These are phyloP conservation scores for Pseudopodoces humilis DNA, from an alignment of 2,113 vertebrate species.

Conservation along the genomic window DNA sequence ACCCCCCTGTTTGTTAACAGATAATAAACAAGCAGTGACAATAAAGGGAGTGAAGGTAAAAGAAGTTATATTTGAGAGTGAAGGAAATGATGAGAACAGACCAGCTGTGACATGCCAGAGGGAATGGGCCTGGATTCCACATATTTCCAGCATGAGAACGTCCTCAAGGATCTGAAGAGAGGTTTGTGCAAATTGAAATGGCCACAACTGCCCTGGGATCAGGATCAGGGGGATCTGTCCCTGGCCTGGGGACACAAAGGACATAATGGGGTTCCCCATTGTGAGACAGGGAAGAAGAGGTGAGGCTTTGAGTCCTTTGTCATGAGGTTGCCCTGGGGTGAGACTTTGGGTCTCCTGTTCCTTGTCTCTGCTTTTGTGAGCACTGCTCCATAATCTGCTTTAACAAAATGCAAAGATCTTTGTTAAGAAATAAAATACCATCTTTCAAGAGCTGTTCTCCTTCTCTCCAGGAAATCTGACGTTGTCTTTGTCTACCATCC, in stretches of 20 bases:
- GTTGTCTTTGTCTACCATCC: background rate
- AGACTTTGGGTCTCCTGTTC: background rate
- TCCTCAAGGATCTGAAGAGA: background rate
- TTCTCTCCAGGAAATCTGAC: background rate
- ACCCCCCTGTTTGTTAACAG: background rate
- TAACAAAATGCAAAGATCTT: background rate
- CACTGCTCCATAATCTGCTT: background rate
- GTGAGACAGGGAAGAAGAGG: background rate
- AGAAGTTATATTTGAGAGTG: background rate
- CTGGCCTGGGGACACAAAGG: background rate
- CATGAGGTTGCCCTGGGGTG: fast-evolving
- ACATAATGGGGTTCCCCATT: background rate
- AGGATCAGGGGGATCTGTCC: background rate
- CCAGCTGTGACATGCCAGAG: background rate
- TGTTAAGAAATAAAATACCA: background rate
- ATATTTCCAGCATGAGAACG: background rate
- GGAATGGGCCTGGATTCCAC: background rate
- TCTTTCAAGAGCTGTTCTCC: background rate
- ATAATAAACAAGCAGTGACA: background rate
- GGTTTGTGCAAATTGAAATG: background rate
- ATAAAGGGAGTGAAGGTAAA: background rate
- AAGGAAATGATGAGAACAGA: background rate
- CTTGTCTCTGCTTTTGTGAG: background rate
- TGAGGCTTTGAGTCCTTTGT: background rate
- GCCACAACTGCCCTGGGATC: background rate